Conservation (phyloP, 2,888 invertebrate genomes). For the Altica lythri region DNA sequence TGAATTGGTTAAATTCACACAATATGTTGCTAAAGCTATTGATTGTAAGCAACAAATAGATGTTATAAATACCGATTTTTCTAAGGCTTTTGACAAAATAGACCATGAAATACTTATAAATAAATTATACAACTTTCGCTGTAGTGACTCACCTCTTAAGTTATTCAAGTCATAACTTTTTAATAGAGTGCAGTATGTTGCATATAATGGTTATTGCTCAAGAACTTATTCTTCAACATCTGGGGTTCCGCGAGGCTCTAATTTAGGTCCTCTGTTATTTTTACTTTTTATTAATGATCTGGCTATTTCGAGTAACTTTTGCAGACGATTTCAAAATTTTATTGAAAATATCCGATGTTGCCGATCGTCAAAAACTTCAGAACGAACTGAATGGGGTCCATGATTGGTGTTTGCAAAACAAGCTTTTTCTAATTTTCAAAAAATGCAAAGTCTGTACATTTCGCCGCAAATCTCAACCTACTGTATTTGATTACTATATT, state of each 20-base stretch:
- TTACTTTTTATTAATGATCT: too few species aligned
- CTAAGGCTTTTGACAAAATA: background rate
- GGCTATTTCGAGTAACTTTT: too few species aligned
- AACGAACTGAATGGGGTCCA: background rate
- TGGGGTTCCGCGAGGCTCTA: background rate
- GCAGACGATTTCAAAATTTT: too few species aligned
- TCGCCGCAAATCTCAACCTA: background rate
- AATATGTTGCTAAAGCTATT: background rate
- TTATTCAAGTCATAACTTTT: background rate
- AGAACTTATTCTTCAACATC: background rate
- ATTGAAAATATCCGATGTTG: too few species aligned
- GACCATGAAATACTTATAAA: background rate
- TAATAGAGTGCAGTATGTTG: background rate
- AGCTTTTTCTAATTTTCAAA: too few species aligned
- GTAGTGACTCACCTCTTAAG: background rate
- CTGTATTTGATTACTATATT: background rate
- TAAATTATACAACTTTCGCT: background rate
- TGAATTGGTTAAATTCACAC: background rate
- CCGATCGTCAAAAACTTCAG: background rate
- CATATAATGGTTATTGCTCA: background rate
- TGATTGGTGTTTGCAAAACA: background rate
- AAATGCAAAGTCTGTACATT: background rate
- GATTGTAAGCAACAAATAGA: background rate
- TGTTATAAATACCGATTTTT: too few species aligned
- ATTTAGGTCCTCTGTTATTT: background rate